A percentile compares a stretch with the other conserved stretches of the same genome.
Evolutionary conservation across 2,888 invertebrate species (phyloP).

Genomic region (Pyrgus malvae): DNA sequence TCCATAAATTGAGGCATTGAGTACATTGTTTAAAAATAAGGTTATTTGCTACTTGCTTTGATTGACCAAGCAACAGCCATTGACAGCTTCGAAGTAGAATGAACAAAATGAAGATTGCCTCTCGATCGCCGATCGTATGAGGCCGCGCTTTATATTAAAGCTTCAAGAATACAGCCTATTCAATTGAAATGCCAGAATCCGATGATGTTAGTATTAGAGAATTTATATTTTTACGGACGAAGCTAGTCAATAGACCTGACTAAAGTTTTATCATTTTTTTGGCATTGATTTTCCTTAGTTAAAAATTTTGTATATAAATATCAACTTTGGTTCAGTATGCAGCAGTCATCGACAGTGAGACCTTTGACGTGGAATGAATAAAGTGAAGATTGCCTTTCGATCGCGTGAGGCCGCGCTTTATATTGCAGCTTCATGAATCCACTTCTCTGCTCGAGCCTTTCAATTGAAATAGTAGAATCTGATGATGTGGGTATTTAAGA

Average conservation of each 20-base stretch:
- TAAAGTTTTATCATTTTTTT: too few relatives aligned
- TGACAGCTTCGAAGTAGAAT: too few relatives aligned
- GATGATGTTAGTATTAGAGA: background rate
- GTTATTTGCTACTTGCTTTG: too few relatives aligned
- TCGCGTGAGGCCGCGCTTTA: conserved; percentile 14
- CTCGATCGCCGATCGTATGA: too few relatives aligned
- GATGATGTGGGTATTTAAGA: background rate
- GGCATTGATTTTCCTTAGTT: too few relatives aligned
- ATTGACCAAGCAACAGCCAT: too few relatives aligned
- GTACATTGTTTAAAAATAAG: too few relatives aligned
- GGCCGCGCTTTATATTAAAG: conserved; percentile 14
- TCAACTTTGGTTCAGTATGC: conserved; percentile 18
- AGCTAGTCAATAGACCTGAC: too few relatives aligned
- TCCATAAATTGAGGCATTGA: too few relatives aligned
- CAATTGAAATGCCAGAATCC: background rate
- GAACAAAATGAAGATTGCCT: too few relatives aligned
- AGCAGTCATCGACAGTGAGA: conserved; percentile 17
- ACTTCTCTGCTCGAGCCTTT: too few relatives aligned
- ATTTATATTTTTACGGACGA: background rate
- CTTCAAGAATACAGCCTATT: conserved; percentile 10
- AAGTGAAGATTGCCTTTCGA: conserved; percentile 19
- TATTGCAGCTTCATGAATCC: conserved; percentile 19
- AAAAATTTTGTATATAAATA: too few relatives aligned
- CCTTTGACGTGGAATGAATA: conserved; percentile 27
- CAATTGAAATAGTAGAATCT: background rate